Conservation (phyloP, 1,140 invertebrate species). For the Parapsyche elsis region DNA sequence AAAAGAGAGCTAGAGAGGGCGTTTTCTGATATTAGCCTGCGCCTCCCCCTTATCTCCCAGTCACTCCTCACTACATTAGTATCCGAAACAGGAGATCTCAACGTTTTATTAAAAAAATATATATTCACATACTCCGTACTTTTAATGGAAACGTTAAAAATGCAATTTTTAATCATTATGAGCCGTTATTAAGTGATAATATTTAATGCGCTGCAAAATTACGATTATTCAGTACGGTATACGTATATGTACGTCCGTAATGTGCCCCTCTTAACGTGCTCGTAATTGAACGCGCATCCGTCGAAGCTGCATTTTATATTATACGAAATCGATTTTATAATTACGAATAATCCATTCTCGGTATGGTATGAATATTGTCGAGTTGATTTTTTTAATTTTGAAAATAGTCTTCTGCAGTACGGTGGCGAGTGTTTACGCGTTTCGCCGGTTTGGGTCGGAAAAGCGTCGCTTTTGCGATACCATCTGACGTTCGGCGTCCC, state of each 20-base stretch:
- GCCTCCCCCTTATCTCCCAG: slow-evolving; percentile 17
- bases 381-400: no score
- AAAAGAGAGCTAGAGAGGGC: slow-evolving; percentile 32
- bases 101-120: background rate
- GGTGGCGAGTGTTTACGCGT: no score
- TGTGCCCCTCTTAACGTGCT: background rate
- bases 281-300: background rate
- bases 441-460: no score
- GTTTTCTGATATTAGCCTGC: slow-evolving; percentile 52
- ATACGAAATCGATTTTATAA: no score
- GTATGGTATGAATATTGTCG: no score
- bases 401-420: no score
- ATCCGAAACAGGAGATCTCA: slow-evolving; percentile 16
- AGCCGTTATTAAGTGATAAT: background rate
- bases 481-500: slow-evolving; percentile 18
- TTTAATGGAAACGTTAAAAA: no score
- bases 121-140: no score
- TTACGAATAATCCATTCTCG: no score
- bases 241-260: no score
- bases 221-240: background rate
- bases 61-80: slow-evolving; percentile 24
- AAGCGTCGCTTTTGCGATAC: background rate
- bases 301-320: no score
- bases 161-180: no score
- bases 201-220: background rate